These are phyloP conservation scores for Anolis sagrei DNA, from an alignment of 2,113 vertebrate genomes.

Conservation along the genomic window DNA sequence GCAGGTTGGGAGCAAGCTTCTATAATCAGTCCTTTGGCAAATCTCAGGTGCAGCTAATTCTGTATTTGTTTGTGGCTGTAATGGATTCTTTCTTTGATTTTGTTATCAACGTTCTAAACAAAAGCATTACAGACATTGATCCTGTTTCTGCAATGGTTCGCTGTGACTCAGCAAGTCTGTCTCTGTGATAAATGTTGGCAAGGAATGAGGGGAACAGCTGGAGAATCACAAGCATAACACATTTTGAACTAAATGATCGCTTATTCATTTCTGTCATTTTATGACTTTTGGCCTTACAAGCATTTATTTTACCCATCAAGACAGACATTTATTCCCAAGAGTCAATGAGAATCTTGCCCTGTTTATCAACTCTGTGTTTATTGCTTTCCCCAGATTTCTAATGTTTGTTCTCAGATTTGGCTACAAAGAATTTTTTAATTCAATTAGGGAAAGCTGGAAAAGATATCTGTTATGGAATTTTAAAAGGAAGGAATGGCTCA, in stretches of 20 bases:
- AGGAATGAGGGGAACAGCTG: background rate
- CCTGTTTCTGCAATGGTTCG: background rate
- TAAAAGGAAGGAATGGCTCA: background rate
- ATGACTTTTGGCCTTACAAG: background rate
- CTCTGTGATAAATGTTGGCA: slow-evolving; percentile 6
- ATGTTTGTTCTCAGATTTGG: slow-evolving; percentile 22
- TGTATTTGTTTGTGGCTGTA: background rate
- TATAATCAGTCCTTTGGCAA: slow-evolving; percentile 31
- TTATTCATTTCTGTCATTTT: slow-evolving; percentile 1
- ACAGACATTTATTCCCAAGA: slow-evolving; percentile 17
- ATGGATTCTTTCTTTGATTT: background rate
- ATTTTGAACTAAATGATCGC: slow-evolving; percentile 3
- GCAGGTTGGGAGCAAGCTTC: background rate
- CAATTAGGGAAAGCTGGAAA: background rate
- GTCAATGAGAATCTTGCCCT: slow-evolving; percentile 5
- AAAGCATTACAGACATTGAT: background rate
- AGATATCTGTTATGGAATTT: background rate
- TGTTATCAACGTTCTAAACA: background rate
- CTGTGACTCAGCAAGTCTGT: slow-evolving; percentile 21
- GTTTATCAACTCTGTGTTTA: slow-evolving; percentile 16
- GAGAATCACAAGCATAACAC: background rate
- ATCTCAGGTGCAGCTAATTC: slow-evolving; percentile 26
- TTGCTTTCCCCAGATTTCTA: background rate
- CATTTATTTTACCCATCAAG: slow-evolving; percentile 23
- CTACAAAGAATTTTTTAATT: slow-evolving; percentile 10